phyloP scores from a whole-genome alignment of 2,888 invertebrate species.

The Brenthis hecate region DNA sequence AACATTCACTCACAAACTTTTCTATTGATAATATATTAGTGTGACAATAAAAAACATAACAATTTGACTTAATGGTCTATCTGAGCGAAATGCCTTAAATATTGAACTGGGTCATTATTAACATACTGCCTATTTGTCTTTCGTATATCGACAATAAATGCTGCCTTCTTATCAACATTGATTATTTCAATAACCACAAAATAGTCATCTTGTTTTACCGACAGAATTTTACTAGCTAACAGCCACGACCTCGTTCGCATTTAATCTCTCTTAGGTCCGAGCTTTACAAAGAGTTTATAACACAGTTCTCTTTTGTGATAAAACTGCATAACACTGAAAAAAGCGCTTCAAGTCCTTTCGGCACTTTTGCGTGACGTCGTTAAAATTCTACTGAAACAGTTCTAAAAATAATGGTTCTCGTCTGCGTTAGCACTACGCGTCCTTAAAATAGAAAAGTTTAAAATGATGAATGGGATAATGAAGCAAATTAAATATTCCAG shows the following conservation, averaged over 20 bases:
- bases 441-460: conserved; percentile 8
- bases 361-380: conserved; percentile 27
- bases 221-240: conserved; percentile 5
- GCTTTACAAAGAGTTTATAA: conserved; percentile 18
- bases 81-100: no score
- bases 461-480: conserved; percentile 4
- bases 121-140: conserved; percentile 7
- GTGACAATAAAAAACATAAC: no score
- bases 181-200: conserved; percentile 30
- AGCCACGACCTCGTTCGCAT: conserved; percentile 12
- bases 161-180: conserved; percentile 34
- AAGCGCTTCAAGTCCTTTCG: conserved; percentile 23
- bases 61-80: no score
- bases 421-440: conserved; percentile 11
- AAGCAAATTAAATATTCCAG: neutral
- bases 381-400: conserved; percentile 23
- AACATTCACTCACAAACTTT: no score
- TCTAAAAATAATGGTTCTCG: conserved; percentile 26
- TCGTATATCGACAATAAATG: conserved; percentile 13
- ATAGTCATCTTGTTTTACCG: neutral
- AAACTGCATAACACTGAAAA: conserved; percentile 25
- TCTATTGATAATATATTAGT: no score
- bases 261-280: conserved; percentile 7
- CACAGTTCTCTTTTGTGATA: conserved; percentile 24
- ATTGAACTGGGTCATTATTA: conserved; percentile 8